Conservation (phyloP, 30 jellyfish, hydroid and myxozoan genomes). For the Aurelia coerulea region DNA sequence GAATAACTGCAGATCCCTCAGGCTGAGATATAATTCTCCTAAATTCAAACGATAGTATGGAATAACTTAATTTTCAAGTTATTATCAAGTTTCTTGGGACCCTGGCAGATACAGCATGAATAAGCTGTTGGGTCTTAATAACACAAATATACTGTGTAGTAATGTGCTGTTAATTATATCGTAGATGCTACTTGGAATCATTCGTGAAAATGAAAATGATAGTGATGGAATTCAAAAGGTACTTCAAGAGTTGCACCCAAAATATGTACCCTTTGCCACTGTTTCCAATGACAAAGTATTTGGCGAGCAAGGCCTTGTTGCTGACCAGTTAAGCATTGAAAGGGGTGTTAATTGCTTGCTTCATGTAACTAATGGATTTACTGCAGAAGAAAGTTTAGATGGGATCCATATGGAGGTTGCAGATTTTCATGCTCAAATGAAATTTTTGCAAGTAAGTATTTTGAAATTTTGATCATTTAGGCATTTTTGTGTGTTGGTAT, state of each 20-base stretch:
- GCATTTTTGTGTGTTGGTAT: neutral
- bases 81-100: too few species aligned
- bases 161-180: too few species aligned
- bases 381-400: conserved; percentile 47
- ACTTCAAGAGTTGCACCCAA: conserved; percentile 18
- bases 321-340: conserved; percentile 61
- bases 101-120: too few species aligned
- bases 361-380: conserved; percentile 51
- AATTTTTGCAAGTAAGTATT: conserved; percentile 42
- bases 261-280: conserved; percentile 36
- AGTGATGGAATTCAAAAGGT: conserved; percentile 50
- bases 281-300: neutral
- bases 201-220: conserved; percentile 52
- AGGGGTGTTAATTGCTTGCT: conserved; percentile 45
- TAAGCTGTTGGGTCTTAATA: too few species aligned
- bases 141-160: too few species aligned
- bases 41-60: too few species aligned
- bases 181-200: conserved; percentile 53
- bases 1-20: too few species aligned
- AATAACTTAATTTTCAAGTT: too few species aligned
- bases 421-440: conserved; percentile 66
- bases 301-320: conserved; percentile 40
- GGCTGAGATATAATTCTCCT: too few species aligned
- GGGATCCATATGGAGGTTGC: conserved; percentile 63
- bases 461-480: too few species aligned